phyloP scores from a whole-genome alignment of 2,888 invertebrate genomes.

The Cephus spinipes region DNA sequence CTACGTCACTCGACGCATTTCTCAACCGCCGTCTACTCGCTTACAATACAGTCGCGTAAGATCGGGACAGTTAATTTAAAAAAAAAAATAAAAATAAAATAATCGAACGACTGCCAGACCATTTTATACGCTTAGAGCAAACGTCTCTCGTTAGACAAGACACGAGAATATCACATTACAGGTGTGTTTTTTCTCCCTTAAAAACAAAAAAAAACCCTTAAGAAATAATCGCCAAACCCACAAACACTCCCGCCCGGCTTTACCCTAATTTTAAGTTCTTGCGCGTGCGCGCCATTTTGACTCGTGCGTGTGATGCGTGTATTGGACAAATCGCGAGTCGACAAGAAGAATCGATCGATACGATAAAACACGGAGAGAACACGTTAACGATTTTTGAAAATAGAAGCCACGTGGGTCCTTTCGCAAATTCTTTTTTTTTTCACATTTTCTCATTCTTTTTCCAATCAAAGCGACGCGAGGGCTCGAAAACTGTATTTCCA shows the following conservation, averaged over 20 bases:
- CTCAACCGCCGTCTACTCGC: neutral
- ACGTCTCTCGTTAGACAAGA: constrained; percentile 65
- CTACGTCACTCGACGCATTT: neutral
- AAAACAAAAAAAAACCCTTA: neutral
- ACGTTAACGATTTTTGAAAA: too few relatives aligned
- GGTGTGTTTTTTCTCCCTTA: constrained; percentile 41
- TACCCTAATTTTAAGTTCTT: too few relatives aligned
- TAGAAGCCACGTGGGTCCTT: too few relatives aligned
- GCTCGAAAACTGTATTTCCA: neutral
- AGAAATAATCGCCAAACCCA: neutral
- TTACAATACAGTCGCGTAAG: constrained; percentile 25
- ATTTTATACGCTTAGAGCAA: constrained; percentile 52
- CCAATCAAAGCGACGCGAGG: neutral
- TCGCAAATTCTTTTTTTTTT: neutral
- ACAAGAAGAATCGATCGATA: too few relatives aligned
- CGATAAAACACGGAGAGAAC: too few relatives aligned
- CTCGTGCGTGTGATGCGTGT: too few relatives aligned
- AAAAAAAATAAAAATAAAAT: neutral
- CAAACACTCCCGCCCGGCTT: too few relatives aligned
- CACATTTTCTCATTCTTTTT: constrained; percentile 7
- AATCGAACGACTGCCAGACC: constrained; percentile 36
- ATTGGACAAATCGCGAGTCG: too few relatives aligned
- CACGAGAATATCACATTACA: constrained; percentile 66
- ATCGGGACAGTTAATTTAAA: constrained; percentile 1
- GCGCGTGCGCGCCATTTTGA: too few relatives aligned